These are phyloP conservation scores for Microchrysa polita DNA, from an alignment of 2,888 invertebrate species.

Conservation along the genomic window DNA sequence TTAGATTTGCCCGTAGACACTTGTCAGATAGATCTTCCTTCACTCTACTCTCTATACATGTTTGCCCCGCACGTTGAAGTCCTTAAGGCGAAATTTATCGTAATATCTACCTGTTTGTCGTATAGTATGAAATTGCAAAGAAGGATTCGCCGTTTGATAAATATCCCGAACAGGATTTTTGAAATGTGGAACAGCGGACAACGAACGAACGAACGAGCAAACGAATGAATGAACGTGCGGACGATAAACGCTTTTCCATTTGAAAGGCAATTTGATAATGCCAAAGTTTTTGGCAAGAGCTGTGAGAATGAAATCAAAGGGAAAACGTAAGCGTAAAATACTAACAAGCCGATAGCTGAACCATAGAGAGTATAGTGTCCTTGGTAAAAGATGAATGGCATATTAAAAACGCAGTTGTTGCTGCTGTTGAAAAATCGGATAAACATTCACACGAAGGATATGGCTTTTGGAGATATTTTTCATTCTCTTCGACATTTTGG, in stretches of 20 bases:
- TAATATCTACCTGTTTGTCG: slow-evolving; percentile 10
- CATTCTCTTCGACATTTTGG: slow-evolving; percentile 7
- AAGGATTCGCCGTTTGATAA: slow-evolving; percentile 32
- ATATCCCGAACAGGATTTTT: slow-evolving; percentile 12
- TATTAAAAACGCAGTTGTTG: slow-evolving; percentile 11
- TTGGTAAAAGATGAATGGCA: slow-evolving; percentile 20
- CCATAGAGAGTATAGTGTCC: neutral
- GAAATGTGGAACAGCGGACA: slow-evolving; percentile 11
- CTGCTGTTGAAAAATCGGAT: neutral
- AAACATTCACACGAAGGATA: slow-evolving; percentile 22
- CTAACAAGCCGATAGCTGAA: slow-evolving; percentile 10
- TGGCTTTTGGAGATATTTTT: slow-evolving; percentile 8
- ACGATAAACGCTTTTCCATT: slow-evolving; percentile 26
- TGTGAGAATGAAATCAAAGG: slow-evolving; percentile 3
- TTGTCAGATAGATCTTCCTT: neutral
- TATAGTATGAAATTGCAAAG: no score
- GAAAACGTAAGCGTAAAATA: no score
- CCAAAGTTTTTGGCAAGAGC: neutral
- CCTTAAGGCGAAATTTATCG: slow-evolving; percentile 27
- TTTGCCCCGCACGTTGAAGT: slow-evolving; percentile 15
- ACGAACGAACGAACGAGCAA: neutral
- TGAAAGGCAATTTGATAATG: slow-evolving; percentile 25
- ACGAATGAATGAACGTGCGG: neutral
- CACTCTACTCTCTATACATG: neutral
- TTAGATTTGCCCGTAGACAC: slow-evolving; percentile 1